Evolutionary conservation across 2,113 vertebrate species (phyloP).

Genomic region (Gnathonemus echidnorhynchus): DNA sequence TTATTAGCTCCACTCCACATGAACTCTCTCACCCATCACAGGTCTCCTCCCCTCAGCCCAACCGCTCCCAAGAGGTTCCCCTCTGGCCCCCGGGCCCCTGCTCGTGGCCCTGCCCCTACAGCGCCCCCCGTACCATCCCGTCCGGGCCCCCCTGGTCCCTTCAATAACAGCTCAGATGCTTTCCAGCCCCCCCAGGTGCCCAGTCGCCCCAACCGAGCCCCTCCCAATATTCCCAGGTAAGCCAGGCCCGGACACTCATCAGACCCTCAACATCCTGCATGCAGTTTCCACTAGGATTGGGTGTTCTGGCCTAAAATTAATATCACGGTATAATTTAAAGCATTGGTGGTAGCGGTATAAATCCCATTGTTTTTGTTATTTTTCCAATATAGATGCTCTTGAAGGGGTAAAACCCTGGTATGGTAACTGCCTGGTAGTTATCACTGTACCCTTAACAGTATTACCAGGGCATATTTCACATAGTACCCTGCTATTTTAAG

Average conservation of each 20-base stretch:
- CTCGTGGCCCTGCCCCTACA: constrained; percentile 57
- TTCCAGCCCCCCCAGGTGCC: constrained; percentile 52
- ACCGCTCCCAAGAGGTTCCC: constrained; percentile 70
- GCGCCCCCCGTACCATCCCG: constrained; percentile 63
- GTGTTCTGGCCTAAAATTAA: neutral
- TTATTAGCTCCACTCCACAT: neutral
- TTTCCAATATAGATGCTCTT: neutral
- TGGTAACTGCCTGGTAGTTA: neutral
- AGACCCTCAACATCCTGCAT: neutral
- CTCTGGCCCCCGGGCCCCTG: constrained; percentile 58
- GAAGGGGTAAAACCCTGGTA: neutral
- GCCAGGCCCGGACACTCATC: constrained; percentile 21
- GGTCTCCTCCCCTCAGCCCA: constrained; percentile 77
- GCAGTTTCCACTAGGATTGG: neutral
- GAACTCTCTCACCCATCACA: constrained; percentile 38
- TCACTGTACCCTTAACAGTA: neutral
- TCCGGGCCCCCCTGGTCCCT: constrained; percentile 46
- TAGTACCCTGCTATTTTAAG: neutral
- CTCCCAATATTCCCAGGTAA: constrained; percentile 80
- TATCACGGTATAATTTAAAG: neutral
- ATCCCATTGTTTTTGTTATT: neutral
- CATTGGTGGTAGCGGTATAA: neutral
- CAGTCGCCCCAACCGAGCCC: constrained; percentile 58
- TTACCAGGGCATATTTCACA: neutral
- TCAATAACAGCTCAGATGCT: constrained; percentile 61